A percentile compares a stretch with the other conserved stretches of the same genome.
These are phyloP conservation scores for Dipodomys ordii DNA, from an alignment of 2,113 vertebrate genomes.

Conservation along the genomic window DNA sequence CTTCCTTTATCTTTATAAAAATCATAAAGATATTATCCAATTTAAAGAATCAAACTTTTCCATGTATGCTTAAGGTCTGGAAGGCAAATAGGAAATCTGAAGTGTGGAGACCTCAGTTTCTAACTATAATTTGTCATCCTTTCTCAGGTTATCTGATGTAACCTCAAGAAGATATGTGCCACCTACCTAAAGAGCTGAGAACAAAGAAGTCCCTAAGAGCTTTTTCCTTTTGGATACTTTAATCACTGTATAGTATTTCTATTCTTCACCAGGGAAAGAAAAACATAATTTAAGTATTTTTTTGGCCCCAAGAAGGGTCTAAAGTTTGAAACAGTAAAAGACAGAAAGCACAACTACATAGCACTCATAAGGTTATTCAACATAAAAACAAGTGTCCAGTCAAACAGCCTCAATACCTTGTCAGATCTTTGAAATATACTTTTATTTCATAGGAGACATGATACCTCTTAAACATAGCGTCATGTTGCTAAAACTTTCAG, in stretches of 20 bases:
- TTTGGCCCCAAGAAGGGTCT: background rate
- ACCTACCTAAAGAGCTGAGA: background rate
- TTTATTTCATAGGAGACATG: constrained; percentile 2
- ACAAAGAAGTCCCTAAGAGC: background rate
- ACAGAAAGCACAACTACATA: background rate
- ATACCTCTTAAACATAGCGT: constrained; percentile 25
- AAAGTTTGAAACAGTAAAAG: background rate
- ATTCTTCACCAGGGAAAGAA: background rate
- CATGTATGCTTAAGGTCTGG: background rate
- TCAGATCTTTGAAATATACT: constrained; percentile 39
- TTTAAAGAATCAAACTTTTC: background rate
- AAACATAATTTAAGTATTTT: background rate
- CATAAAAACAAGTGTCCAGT: background rate
- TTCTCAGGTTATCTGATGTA: background rate
- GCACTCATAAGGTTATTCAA: background rate
- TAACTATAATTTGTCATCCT: background rate
- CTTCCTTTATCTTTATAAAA: background rate
- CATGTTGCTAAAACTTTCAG: background rate
- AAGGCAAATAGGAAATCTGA: background rate
- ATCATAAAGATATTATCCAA: background rate
- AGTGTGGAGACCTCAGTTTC: background rate
- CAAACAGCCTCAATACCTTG: background rate
- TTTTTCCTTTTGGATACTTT: background rate
- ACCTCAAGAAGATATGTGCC: background rate
- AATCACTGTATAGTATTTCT: background rate